Conservation (phyloP, 2,113 vertebrate species). For the Philantomba maxwellii region DNA sequence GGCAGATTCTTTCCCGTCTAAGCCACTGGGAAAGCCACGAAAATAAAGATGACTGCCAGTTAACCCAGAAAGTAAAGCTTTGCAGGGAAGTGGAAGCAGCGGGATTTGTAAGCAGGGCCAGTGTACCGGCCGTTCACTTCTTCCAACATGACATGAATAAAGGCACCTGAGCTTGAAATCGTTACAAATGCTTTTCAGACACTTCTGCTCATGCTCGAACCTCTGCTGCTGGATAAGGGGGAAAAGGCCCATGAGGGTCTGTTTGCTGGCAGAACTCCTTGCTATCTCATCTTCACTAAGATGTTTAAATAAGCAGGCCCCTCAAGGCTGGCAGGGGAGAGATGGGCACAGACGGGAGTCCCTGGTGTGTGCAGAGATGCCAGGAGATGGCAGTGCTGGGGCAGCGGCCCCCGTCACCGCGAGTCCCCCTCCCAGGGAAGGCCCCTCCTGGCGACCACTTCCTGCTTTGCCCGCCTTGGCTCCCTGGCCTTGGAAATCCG, state of each 20-base stretch:
- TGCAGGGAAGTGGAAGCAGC: not conserved
- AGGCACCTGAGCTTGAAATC: not conserved
- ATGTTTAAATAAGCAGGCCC: not conserved
- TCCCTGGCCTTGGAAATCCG: accelerated
- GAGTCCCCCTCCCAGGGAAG: accelerated
- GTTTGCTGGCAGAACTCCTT: not conserved
- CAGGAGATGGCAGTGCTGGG: accelerated
- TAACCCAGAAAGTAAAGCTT: accelerated
- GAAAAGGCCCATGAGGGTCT: accelerated
- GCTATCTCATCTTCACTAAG: not conserved
- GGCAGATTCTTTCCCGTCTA: not conserved
- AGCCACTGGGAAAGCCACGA: not conserved
- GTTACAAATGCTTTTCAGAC: not conserved
- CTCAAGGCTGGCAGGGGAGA: not conserved
- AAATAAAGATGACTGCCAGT: accelerated
- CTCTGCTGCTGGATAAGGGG: not conserved
- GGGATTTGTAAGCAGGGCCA: accelerated
- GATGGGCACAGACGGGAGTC: not conserved
- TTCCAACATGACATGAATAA: not conserved
- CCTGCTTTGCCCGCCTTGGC: no score
- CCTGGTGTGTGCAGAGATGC: not conserved
- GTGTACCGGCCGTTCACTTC: not conserved
- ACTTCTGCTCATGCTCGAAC: not conserved
- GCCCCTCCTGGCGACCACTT: accelerated
- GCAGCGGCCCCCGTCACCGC: not conserved